phyloP scores from a whole-genome alignment of 2,888 invertebrate species.

The Metallyticus violacea region DNA sequence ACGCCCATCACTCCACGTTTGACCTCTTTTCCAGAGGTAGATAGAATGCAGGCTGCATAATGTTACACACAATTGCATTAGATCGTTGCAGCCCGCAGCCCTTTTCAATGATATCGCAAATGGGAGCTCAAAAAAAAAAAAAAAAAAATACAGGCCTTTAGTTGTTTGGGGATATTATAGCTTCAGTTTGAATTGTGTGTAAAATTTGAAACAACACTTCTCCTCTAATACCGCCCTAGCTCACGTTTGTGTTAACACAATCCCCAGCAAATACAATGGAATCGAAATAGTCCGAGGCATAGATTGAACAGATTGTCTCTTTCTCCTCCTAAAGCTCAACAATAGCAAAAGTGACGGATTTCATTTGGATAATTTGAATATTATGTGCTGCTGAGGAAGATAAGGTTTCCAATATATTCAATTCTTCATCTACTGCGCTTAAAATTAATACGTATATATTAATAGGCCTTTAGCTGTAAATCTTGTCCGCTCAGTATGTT shows the following conservation, averaged over 20 bases:
- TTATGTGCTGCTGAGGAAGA: no score
- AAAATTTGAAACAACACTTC: neutral
- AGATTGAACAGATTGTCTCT: no score
- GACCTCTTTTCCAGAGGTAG: constrained; percentile 11
- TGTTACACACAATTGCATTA: neutral
- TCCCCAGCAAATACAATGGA: neutral
- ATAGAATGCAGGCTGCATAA: neutral
- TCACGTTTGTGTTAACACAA: neutral
- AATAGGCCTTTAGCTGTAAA: no score
- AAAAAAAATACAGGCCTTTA: neutral
- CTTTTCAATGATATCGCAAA: neutral
- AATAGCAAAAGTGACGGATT: no score
- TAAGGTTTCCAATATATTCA: no score
- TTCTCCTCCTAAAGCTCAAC: no score
- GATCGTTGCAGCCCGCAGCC: neutral
- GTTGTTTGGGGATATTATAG: neutral
- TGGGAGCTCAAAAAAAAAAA: neutral
- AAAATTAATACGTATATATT: no score
- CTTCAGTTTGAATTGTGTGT: neutral
- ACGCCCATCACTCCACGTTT: neutral
- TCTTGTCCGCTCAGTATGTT: no score
- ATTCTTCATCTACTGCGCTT: no score
- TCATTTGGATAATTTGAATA: no score
- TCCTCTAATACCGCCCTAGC: no score
- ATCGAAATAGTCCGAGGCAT: neutral